These are phyloP conservation scores for Halcyon chelicuti DNA, from an alignment of 2,797 vertebrate genomes.

Conservation along the genomic window DNA sequence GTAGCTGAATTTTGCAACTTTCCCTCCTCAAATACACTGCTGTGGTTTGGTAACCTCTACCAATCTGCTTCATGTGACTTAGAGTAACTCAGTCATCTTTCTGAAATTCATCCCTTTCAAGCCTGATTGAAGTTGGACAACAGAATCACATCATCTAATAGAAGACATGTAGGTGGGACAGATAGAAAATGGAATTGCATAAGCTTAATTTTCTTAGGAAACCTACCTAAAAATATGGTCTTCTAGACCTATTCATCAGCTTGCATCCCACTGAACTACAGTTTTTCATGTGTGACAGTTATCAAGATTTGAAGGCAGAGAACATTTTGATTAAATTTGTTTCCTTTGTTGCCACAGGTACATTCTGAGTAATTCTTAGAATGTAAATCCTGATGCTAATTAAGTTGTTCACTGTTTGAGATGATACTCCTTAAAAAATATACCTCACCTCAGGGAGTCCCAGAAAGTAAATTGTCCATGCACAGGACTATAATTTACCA, in stretches of 20 bases:
- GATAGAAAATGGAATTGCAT: background rate
- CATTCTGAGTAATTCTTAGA: background rate
- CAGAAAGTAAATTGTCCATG: background rate
- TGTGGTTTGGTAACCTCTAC: background rate
- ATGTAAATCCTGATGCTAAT: conserved; percentile 16
- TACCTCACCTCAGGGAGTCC: background rate
- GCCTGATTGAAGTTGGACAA: background rate
- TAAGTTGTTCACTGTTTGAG: background rate
- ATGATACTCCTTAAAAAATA: background rate
- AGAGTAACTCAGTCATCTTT: background rate
- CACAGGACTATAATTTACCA: background rate
- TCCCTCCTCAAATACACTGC: background rate
- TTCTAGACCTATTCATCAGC: background rate
- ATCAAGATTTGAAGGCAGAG: background rate
- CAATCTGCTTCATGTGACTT: background rate
- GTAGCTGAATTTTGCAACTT: background rate
- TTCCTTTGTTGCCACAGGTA: background rate
- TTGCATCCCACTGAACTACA: background rate
- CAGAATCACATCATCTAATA: background rate
- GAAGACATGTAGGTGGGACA: background rate
- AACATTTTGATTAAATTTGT: conserved; percentile 17
- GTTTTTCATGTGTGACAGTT: background rate
- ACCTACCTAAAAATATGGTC: background rate
- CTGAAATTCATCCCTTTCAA: background rate
- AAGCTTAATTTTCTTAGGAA: background rate